These are phyloP conservation scores for Apotomis turbidana DNA, from an alignment of 2,888 invertebrate genomes.

Conservation along the genomic window DNA sequence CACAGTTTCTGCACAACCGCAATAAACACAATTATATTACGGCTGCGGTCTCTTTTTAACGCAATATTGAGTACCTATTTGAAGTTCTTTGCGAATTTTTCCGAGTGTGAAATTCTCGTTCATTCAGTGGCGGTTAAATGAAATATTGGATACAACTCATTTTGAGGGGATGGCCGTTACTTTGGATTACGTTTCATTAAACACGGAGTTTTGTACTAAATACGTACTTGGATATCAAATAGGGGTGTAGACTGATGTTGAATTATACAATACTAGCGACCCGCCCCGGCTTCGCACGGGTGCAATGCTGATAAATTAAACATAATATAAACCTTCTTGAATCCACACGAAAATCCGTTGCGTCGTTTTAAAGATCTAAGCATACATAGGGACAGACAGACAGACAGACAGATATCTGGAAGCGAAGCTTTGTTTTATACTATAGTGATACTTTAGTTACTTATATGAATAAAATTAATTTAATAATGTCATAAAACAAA, in stretches of 20 bases:
- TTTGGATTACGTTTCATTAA: constrained; percentile 32
- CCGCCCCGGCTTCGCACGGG: too few relatives aligned
- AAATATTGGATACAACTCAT: constrained; percentile 69
- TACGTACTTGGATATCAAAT: neutral
- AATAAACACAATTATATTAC: constrained; percentile 71
- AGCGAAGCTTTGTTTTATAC: too few relatives aligned
- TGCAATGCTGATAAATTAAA: too few relatives aligned
- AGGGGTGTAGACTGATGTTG: neutral
- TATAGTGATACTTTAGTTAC: too few relatives aligned
- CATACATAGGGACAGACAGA: too few relatives aligned
- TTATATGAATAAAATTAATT: too few relatives aligned
- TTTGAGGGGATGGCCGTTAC: constrained; percentile 32
- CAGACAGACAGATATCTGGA: too few relatives aligned
- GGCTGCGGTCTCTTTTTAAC: constrained; percentile 65
- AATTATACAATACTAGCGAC: too few relatives aligned
- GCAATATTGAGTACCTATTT: constrained; percentile 72
- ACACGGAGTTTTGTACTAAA: neutral
- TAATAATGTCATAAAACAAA: too few relatives aligned
- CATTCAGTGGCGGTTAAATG: constrained; percentile 73
- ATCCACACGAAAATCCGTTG: too few relatives aligned
- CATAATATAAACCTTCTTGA: too few relatives aligned
- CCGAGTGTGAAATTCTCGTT: constrained; percentile 74
- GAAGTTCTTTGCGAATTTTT: constrained; percentile 71
- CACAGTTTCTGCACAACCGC: constrained; percentile 46
- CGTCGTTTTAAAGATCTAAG: too few relatives aligned